Evolutionary conservation across 2,888 invertebrate genomes (phyloP).

Genomic region (Lysandra bellargus): DNA sequence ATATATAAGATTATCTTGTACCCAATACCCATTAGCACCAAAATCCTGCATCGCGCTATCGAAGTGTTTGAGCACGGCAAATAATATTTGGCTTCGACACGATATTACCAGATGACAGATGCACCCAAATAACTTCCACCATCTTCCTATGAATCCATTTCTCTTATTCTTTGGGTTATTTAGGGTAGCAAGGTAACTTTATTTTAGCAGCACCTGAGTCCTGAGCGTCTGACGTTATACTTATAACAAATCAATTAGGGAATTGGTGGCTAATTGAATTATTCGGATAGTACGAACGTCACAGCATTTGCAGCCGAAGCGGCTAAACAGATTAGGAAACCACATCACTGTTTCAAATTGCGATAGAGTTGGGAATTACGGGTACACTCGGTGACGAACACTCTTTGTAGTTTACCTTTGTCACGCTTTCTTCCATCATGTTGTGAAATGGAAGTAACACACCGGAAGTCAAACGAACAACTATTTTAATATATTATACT

Average conservation of each 20-base stretch:
- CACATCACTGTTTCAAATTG: slow-evolving; percentile 40
- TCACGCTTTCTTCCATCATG: neutral
- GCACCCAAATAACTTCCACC: no score
- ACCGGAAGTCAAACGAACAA: no score
- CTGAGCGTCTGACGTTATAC: neutral
- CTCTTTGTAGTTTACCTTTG: neutral
- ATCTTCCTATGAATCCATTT: no score
- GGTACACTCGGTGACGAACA: slow-evolving; percentile 18
- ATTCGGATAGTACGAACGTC: slow-evolving; percentile 37
- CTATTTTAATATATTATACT: no score
- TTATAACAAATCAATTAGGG: slow-evolving; percentile 21
- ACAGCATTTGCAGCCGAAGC: slow-evolving; percentile 37
- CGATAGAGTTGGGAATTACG: slow-evolving; percentile 32
- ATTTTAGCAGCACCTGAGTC: neutral
- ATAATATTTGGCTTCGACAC: no score
- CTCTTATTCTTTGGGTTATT: no score
- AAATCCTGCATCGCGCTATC: no score
- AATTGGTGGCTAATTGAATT: slow-evolving; percentile 38
- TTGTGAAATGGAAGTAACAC: no score
- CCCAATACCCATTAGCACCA: no score
- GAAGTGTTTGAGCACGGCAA: no score
- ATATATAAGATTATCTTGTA: no score
- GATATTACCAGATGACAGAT: no score
- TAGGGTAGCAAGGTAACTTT: neutral
- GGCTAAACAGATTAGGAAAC: slow-evolving; percentile 41